phyloP scores from a whole-genome alignment of 2,797 vertebrate genomes.

The Neopelma chrysocephalum region DNA sequence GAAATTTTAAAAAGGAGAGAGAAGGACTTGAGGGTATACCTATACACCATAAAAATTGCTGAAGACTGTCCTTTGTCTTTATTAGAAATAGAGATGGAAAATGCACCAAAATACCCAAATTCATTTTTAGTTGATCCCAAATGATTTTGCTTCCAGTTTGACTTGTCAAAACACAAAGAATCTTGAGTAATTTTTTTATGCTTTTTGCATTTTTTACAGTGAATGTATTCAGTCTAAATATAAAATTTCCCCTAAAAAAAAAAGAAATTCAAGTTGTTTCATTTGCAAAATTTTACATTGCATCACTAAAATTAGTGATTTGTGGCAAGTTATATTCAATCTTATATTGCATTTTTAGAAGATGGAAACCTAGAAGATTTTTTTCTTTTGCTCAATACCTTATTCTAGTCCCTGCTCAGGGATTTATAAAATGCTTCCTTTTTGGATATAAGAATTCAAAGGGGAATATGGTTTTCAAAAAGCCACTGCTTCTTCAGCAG shows the following conservation, averaged over 20 bases:
- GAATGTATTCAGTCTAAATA: not conserved
- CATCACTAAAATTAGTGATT: not conserved
- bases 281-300: not conserved
- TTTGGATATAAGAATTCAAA: not conserved
- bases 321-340: not conserved
- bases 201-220: not conserved
- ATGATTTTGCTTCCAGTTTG: not conserved
- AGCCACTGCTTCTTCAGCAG: not conserved
- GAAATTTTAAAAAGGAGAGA: not conserved
- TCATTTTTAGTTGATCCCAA: not conserved
- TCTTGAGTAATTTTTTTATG: rapidly evolving
- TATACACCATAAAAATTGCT: not conserved
- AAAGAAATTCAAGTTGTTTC: not conserved
- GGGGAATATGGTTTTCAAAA: not conserved
- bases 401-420: not conserved
- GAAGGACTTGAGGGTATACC: not conserved
- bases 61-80: not conserved
- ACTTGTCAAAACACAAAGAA: not conserved
- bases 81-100: not conserved
- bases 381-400: not conserved
- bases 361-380: not conserved
- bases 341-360: not conserved
- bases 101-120: not conserved
- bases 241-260: not conserved
- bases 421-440: not conserved